Evolutionary conservation across 2,888 invertebrate species (phyloP), one percentile per base, ranked within the genome.

Genomic region (Hanleya hanleyi): DNA sequence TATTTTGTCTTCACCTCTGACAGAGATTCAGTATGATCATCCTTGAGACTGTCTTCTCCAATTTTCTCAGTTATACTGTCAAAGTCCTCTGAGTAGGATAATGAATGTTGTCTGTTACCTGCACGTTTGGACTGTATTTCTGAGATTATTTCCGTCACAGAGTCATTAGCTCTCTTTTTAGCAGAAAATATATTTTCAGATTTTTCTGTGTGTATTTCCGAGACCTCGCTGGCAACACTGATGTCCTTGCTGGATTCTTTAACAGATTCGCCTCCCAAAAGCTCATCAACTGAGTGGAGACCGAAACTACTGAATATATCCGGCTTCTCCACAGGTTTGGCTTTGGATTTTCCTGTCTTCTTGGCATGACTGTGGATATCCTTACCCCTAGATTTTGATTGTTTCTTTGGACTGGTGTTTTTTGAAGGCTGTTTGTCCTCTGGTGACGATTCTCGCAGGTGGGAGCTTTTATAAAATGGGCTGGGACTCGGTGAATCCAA

Each of bases 271-370:
- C 50, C 76, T 22, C 80, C 85, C 26, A 86, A 65, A 7, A 89
- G 75, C 49, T 89, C 89, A 36, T 89, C 88, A 0, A 88, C 82
- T 18, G 85, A 86, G 26, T 87, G 87, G 51, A 89, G 62, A 15
- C 88, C 87, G 69, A 88, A 80, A 0, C 78, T 72, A 68, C 81
- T 81, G 74, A 89, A 83, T 1, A 86, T 26, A 1, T 51, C 41
- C 61, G 67, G 70, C 38, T 70, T 71, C 15, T 38, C 35, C 29
- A 64, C 32, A 33, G 67, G 37, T 49, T 69, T 72, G n/a, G 29
- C 22, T 38, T 32, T 51, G 9, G 61, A 32, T 15, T 65, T 41
- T 50, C 67, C 67, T 57, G 22, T 22, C 37, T 69, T 57, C 15
- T 67, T 66, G 2, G n/a, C 69, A 62, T 1, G 50, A 36, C 18